phyloP scores from a whole-genome alignment of 2,113 vertebrate species.

The Saguinus imperator region DNA sequence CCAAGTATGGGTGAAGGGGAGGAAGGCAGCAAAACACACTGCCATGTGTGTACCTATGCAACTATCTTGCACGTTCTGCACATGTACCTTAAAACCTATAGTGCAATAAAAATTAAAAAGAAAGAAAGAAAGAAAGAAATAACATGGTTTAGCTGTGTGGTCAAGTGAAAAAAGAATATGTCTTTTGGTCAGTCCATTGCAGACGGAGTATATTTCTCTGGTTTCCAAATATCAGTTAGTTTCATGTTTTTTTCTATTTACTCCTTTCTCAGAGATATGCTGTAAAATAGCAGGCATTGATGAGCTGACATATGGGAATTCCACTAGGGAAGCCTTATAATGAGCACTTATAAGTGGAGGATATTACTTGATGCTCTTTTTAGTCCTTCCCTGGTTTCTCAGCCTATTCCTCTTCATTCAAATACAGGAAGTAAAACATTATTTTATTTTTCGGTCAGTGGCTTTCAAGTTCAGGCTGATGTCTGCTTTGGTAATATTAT shows the following conservation, averaged over 20 bases:
- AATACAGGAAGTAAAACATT: background rate
- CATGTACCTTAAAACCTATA: too few relatives aligned
- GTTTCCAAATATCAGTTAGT: background rate
- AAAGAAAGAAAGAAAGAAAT: too few relatives aligned
- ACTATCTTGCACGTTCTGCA: too few relatives aligned
- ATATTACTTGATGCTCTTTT: background rate
- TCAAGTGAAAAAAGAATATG: background rate
- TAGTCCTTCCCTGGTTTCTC: background rate
- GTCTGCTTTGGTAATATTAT: background rate
- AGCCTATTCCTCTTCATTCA: background rate
- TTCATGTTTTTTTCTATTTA: background rate
- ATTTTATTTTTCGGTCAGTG: background rate
- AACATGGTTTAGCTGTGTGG: background rate
- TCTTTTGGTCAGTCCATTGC: background rate
- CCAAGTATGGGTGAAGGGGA: too few relatives aligned
- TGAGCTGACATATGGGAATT: background rate
- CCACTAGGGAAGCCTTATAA: background rate
- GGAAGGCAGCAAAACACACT: too few relatives aligned
- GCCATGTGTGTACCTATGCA: too few relatives aligned
- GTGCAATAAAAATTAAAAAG: too few relatives aligned
- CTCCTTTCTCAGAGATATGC: background rate
- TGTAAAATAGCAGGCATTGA: background rate
- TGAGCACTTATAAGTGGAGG: background rate
- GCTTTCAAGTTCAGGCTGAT: background rate
- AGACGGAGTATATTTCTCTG: background rate